Evolutionary conservation across 2,113 vertebrate species (phyloP).

Genomic region (Trachemys scripta): DNA sequence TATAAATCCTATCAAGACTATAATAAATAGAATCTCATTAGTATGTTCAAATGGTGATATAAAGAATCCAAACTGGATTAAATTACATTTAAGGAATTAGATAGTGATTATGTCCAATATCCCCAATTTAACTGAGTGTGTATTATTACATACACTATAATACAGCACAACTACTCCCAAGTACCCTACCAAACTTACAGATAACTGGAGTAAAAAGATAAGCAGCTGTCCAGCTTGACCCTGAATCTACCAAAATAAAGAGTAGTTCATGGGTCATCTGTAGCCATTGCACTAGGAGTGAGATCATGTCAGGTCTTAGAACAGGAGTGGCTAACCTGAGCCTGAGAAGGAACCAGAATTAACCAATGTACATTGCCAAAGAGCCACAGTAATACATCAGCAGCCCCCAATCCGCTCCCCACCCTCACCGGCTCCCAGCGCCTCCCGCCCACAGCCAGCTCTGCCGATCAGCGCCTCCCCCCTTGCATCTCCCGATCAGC

Average conservation of each 20-base stretch:
- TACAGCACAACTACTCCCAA: not conserved
- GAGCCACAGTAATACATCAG: too few species aligned
- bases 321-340: not conserved
- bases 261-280: not conserved
- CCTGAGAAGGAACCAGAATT: too few species aligned
- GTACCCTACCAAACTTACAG: not conserved
- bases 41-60: not conserved
- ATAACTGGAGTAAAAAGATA: not conserved
- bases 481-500: too few species aligned
- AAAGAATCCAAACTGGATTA: not conserved
- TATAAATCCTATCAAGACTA: not conserved
- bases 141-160: fast-evolving
- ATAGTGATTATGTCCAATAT: not conserved
- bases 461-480: too few species aligned
- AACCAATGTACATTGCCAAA: too few species aligned
- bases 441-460: too few species aligned
- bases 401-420: too few species aligned
- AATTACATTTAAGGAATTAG: not conserved
- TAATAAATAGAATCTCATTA: not conserved
- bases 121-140: not conserved
- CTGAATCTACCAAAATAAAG: not conserved
- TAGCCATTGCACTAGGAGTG: not conserved
- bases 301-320: not conserved
- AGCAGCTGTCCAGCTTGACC: not conserved
- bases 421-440: too few species aligned